Base-by-base conservation (phyloP, 2,888 invertebrate genomes). In the Metallyticus violacea region DNA sequence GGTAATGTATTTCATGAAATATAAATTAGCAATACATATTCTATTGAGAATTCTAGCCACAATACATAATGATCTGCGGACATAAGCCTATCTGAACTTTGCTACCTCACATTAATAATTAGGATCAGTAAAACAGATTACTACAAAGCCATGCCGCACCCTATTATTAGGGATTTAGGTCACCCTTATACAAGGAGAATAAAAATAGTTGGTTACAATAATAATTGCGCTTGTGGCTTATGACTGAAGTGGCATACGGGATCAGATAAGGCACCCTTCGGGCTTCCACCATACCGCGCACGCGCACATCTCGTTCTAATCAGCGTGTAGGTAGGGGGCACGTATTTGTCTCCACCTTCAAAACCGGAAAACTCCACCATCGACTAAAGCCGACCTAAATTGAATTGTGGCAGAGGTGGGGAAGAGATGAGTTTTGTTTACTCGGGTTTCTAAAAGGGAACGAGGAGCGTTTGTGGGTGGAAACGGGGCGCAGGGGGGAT, bases 361-460 rank as follows among this genome's bases (percentile, higher is more conserved):
- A 82, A 83, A 26, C 77, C 83, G 77, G 40, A 82, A 82, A 82
- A 82, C 82, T 77, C 83, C 25, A 83, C 83, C 83, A 27, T 30
- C 30, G 25, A 30, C 28, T 40, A 83, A 83, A 83, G 83, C 83
- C 83, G 83, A 77, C 83, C 77, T 77, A 83, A 83, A 83, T 83
- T 83, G 83, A 83, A 83, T 83, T 83, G 82, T 62, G 82, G 26
- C 6, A 82, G n/a, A 83, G 83, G 28, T 83, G 83, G 83, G 77
- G 22, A 40, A 62, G 29, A 15, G 40, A 81, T 77, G 83, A 77
- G 77, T 28, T 7, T 40, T 83, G 83, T 83, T 83, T 83, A 83
- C 83, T 83, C 83, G 29, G 77, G 83, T 83, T 83, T 83, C 83
- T 83, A 77, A 83, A 82, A 83, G 83, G 83, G 83, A n/a, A 62